A percentile compares a stretch with the other conserved stretches of the same genome.
phyloP scores from a whole-genome alignment of 2,113 vertebrate species.

The Craseonycteris thonglongyai region DNA sequence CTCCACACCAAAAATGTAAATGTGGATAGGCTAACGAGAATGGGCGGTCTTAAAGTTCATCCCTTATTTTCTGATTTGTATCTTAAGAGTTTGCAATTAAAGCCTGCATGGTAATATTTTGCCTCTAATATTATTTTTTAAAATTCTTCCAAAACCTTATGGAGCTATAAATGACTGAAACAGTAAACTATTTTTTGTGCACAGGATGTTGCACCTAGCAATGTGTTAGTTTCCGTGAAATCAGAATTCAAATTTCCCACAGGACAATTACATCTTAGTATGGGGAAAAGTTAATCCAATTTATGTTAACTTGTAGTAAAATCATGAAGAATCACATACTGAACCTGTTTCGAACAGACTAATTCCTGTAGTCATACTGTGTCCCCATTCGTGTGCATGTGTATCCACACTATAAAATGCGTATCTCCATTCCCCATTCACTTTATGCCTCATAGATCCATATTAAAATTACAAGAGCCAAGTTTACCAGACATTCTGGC shows the following conservation, averaged over 20 bases:
- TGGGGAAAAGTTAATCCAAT: background rate
- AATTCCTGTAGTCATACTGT: background rate
- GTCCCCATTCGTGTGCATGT: background rate
- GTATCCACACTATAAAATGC: background rate
- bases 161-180: constrained; percentile 47
- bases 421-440: constrained; percentile 23
- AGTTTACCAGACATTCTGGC: constrained; percentile 64
- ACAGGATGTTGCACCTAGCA: constrained; percentile 7
- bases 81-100: background rate
- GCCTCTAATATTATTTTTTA: constrained; percentile 54
- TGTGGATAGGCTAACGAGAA: constrained; percentile 10
- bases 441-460: constrained; percentile 30
- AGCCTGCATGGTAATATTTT: constrained; percentile 59
- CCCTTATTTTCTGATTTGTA: background rate
- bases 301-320: constrained; percentile 34
- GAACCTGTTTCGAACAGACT: constrained; percentile 15
- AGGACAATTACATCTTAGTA: constrained; percentile 33
- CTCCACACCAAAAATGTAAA: background rate
- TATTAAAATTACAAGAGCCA: constrained; percentile 66
- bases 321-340: constrained; percentile 2
- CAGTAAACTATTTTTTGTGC: constrained; percentile 64
- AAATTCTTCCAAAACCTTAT: constrained; percentile 53
- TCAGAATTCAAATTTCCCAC: constrained; percentile 50
- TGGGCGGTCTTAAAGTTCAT: background rate
- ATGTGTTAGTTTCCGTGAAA: constrained; percentile 40